phyloP scores from a whole-genome alignment of 1,140 invertebrate genomes.

The Paramacrobiotus metropolitanus region DNA sequence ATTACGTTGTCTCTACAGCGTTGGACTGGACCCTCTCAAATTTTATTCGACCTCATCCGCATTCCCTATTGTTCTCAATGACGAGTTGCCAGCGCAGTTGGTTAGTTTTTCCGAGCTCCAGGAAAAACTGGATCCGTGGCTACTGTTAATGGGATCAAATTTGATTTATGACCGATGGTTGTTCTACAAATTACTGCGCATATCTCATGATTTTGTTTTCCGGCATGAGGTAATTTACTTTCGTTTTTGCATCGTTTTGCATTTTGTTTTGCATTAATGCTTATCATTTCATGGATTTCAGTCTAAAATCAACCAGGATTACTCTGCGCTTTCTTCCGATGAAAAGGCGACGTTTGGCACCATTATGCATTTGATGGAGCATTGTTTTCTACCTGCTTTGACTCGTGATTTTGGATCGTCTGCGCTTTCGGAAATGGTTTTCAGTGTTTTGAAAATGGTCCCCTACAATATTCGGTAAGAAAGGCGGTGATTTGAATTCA shows the following conservation, averaged over 20 bases:
- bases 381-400: not conserved
- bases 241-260: not conserved
- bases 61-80: conserved; percentile 6
- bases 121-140: conserved; percentile 7
- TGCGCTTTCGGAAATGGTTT: not conserved
- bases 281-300: too few species aligned
- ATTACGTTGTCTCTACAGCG: not conserved
- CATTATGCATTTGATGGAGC: not conserved
- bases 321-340: not conserved
- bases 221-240: not conserved
- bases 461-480: not conserved
- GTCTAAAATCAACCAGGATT: too few species aligned
- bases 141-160: not conserved
- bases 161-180: not conserved
- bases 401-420: not conserved
- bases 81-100: conserved; percentile 8
- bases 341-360: not conserved
- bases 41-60: not conserved
- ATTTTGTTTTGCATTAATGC: too few species aligned
- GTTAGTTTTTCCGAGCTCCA: conserved; percentile 4
- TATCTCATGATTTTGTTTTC: not conserved
- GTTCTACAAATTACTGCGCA: not conserved
- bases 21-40: not conserved
- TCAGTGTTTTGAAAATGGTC: not conserved
- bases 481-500: not conserved